Evolutionary conservation across 2,797 vertebrate genomes (phyloP).

Genomic region (Danio aesculapii): DNA sequence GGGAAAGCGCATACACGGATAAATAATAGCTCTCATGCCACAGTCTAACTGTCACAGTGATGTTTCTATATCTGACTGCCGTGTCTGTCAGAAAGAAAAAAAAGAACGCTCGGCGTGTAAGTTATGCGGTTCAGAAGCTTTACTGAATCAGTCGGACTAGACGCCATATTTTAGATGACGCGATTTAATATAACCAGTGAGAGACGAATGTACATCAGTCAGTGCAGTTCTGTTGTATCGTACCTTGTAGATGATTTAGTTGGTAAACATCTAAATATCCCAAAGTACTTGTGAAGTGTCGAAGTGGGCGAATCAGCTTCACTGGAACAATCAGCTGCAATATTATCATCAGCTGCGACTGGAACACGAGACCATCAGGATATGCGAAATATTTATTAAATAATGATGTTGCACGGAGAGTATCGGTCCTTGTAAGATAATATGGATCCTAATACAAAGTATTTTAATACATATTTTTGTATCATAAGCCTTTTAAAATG

Average conservation of each 20-base stretch:
- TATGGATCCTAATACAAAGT: neutral
- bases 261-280: neutral
- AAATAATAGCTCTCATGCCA: slow-evolving; percentile 32
- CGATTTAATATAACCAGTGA: neutral
- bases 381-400: neutral
- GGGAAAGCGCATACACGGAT: slow-evolving; percentile 33
- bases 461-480: neutral
- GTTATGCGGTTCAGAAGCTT: neutral
- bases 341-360: too few species aligned
- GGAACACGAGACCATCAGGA: neutral
- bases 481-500: neutral
- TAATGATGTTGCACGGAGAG: neutral
- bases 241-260: neutral
- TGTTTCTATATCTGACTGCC: slow-evolving; percentile 43
- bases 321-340: neutral
- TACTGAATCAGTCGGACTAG: neutral
- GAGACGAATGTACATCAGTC: neutral
- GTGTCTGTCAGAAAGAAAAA: slow-evolving; percentile 21
- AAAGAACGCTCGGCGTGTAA: neutral
- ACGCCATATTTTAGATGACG: neutral
- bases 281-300: neutral
- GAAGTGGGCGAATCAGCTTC: neutral
- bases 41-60: slow-evolving; percentile 42
- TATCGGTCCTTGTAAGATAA: neutral
- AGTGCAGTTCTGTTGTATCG: neutral